A percentile compares a stretch with the other conserved stretches of the same genome.
phyloP scores from a whole-genome alignment of 2,888 invertebrate species.

The Epirrita christyi region DNA sequence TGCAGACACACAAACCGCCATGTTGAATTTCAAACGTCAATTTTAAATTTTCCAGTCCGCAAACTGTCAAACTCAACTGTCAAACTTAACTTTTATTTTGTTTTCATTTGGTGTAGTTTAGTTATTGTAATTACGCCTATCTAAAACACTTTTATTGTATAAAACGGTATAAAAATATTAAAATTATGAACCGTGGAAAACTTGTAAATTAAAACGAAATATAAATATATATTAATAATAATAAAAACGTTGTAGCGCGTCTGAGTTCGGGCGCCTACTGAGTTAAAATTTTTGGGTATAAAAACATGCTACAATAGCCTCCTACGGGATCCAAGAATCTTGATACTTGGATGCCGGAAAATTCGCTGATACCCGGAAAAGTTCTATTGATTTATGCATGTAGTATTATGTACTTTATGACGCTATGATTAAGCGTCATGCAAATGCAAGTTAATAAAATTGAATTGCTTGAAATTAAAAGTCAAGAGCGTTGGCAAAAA shows the following conservation, averaged over 20 bases:
- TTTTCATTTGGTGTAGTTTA: constrained; percentile 38
- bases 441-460: background rate
- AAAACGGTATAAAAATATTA: constrained; percentile 85
- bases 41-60: constrained; percentile 50
- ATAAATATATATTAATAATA: constrained; percentile 85
- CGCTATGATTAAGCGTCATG: constrained; percentile 20
- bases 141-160: constrained; percentile 81
- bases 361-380: constrained; percentile 44
- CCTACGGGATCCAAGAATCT: constrained; percentile 62
- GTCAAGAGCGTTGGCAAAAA: no score
- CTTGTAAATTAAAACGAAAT: constrained; percentile 85
- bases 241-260: constrained; percentile 83
- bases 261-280: constrained; percentile 85
- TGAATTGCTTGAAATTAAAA: background rate
- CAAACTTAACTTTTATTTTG: constrained; percentile 38
- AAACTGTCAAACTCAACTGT: constrained; percentile 63
- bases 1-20: constrained; percentile 78
- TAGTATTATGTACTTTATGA: constrained; percentile 48
- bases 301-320: constrained; percentile 85
- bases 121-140: constrained; percentile 75
- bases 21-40: constrained; percentile 65
- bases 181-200: constrained; percentile 84
- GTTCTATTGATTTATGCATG: constrained; percentile 29
- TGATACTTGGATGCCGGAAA: constrained; percentile 66
- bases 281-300: constrained; percentile 85